A percentile compares a stretch with the other conserved stretches of the same genome.
These are phyloP conservation scores for Bos taurus DNA, from an alignment of 2,113 vertebrate species.

Conservation along the genomic window ARS-UCD2.0 NC_037343.1:27315501-27316000, in stretches of 20 bases:
- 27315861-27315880: not conserved
- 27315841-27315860: not conserved
- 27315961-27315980: not conserved
- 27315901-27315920: not conserved
- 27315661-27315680: not conserved
- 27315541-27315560: not conserved
- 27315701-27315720: not conserved
- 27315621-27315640: not conserved
- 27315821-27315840: not conserved
- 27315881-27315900: not conserved
- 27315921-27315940: not conserved
- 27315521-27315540: not conserved
- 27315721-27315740: not conserved
- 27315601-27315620: not conserved
- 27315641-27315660: not conserved
- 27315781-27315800: not conserved
- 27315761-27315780: constrained; percentile 7
- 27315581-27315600: not conserved
- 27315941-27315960: not conserved
- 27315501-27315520: not conserved
- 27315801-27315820: not conserved
- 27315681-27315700: not conserved
- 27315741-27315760: not conserved
- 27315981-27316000: not conserved
- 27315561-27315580: not conserved